Conservation (phyloP, 1,140 invertebrate species). For the Lasaia peninsularis region DNA sequence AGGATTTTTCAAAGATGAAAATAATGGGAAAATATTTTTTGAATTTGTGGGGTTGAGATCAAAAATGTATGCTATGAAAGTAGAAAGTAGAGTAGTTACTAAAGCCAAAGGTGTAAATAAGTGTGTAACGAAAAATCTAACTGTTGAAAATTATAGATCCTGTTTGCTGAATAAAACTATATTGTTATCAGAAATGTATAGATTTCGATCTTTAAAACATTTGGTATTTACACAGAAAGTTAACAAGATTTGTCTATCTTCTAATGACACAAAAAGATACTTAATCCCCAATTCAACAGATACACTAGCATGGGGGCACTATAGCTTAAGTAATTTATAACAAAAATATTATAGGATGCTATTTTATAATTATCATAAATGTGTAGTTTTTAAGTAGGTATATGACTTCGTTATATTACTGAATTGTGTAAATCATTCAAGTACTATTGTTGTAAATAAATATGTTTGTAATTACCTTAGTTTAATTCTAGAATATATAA, state of each 20-base stretch:
- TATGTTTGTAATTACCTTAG: too few species aligned
- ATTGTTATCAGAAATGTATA: slow-evolving; percentile 19
- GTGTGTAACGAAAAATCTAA: not conserved
- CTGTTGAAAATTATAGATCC: not conserved
- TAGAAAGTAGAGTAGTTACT: slow-evolving; percentile 13
- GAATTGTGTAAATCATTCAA: too few species aligned
- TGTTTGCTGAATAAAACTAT: not conserved
- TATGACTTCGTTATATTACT: too few species aligned
- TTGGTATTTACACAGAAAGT: slow-evolving; percentile 33
- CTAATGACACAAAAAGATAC: slow-evolving; percentile 24
- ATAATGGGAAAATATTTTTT: not conserved
- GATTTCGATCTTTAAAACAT: slow-evolving; percentile 36
- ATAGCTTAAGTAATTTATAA: not conserved
- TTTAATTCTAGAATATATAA: too few species aligned
- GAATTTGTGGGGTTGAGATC: slow-evolving; percentile 42
- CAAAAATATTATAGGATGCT: too few species aligned
- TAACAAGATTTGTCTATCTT: slow-evolving; percentile 29
- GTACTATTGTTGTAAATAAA: too few species aligned
- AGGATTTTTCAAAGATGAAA: slow-evolving; percentile 16
- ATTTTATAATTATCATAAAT: too few species aligned
- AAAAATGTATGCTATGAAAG: slow-evolving; percentile 31
- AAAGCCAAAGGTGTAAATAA: slow-evolving; percentile 16
- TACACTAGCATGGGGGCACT: slow-evolving; percentile 30
- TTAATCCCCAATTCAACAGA: slow-evolving; percentile 19
- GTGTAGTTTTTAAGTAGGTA: too few species aligned